phyloP scores from a whole-genome alignment of 2,888 invertebrate species.

The Troides aeacus region DNA sequence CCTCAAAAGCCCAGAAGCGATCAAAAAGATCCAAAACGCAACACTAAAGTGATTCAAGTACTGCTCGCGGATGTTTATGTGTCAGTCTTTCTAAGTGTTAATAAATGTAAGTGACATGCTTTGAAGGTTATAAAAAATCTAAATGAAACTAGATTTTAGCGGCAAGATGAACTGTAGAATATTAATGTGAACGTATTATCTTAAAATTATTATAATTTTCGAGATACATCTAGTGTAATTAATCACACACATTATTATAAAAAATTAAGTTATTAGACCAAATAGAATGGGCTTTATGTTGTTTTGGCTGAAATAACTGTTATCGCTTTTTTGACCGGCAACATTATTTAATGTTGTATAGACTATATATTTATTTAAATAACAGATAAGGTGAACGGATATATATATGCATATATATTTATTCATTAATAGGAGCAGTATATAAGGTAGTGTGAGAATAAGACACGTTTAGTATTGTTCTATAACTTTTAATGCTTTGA shows the following conservation, averaged over 20 bases:
- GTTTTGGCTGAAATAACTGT: background rate
- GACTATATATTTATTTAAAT: no score
- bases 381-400: no score
- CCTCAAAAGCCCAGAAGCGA: constrained; percentile 63
- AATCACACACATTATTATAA: no score
- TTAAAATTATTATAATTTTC: background rate
- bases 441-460: no score
- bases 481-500: no score
- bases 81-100: constrained; percentile 4
- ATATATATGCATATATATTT: no score
- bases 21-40: constrained; percentile 67
- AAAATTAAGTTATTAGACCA: background rate
- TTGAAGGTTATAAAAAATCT: background rate
- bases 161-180: background rate
- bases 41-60: constrained; percentile 41
- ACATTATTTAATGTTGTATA: background rate
- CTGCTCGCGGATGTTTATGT: background rate
- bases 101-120: background rate
- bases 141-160: background rate
- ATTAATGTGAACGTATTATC: background rate
- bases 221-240: background rate
- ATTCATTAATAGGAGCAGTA: no score
- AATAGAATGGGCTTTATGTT: constrained; percentile 1
- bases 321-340: background rate
- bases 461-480: no score